Percentiles rank a stretch among this genome's conserved stretches.
Conservation (phyloP, 2,888 invertebrate species). For the Julus scanicus region DNA sequence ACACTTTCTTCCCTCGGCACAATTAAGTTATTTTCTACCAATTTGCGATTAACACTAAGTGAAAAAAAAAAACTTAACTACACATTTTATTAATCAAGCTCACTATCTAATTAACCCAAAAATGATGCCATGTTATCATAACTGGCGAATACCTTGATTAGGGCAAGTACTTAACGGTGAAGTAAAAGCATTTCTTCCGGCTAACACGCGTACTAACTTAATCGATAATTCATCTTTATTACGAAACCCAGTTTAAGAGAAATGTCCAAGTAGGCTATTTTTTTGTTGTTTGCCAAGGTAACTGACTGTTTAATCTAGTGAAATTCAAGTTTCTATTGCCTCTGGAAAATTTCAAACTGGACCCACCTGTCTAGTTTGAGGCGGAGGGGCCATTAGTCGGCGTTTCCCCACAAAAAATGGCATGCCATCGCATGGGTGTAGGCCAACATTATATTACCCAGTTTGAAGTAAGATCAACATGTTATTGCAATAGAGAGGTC, state of each 20-base stretch:
- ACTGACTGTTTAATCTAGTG: constrained; percentile 22
- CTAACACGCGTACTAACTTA: background rate
- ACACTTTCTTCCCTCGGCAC: too few species aligned
- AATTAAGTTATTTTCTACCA: too few species aligned
- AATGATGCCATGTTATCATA: background rate
- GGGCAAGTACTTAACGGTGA: background rate
- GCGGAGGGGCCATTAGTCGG: background rate
- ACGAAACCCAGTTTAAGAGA: background rate
- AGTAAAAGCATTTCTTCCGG: background rate
- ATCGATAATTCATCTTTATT: constrained; percentile 2
- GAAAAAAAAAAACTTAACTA: background rate
- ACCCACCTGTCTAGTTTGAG: background rate
- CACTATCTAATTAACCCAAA: background rate
- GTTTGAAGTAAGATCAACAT: background rate
- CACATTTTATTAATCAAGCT: background rate
- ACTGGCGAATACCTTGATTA: background rate
- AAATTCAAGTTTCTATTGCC: constrained; percentile 43
- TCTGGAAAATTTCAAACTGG: constrained; percentile 12
- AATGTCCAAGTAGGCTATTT: constrained; percentile 38
- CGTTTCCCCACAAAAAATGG: background rate
- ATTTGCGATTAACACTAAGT: too few species aligned
- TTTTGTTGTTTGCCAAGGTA: constrained; percentile 32
- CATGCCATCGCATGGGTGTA: background rate
- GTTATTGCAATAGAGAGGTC: background rate
- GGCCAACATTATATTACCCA: background rate